Percentiles rank a stretch among this genome's conserved stretches.
Evolutionary conservation across 2,113 vertebrate species (phyloP).

Genomic region (Nibea coibor): DNA sequence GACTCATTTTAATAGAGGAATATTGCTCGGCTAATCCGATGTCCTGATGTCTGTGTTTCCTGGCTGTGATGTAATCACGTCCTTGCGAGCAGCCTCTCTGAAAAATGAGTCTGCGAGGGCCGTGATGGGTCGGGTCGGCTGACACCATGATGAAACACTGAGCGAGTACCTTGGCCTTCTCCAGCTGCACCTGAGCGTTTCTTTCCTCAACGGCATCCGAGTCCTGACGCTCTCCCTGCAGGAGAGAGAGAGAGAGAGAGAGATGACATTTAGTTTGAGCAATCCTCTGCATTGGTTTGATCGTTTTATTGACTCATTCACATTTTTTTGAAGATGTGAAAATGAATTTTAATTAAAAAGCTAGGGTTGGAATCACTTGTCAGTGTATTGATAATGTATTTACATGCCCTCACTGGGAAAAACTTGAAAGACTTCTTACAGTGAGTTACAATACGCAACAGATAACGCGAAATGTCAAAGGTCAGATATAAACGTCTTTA

Average conservation of each 20-base stretch:
- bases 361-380: too few relatives aligned
- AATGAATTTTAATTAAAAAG: background rate
- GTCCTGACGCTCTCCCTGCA: conserved; percentile 97
- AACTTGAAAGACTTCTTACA: background rate
- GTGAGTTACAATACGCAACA: background rate
- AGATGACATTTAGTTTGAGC: background rate
- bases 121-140: background rate
- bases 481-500: too few relatives aligned
- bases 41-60: conserved; percentile 52
- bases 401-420: too few relatives aligned
- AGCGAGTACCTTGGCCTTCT: conserved; percentile 93
- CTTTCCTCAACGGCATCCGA: conserved; percentile 93
- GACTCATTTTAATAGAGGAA: conserved; percentile 49
- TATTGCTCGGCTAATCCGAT: conserved; percentile 51
- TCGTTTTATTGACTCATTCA: background rate
- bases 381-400: background rate
- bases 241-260: conserved; percentile 14
- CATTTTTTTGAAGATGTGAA: background rate
- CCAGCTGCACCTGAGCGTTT: conserved; percentile 97
- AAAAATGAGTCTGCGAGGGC: conserved; percentile 16
- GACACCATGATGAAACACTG: conserved; percentile 25
- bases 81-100: conserved; percentile 49
- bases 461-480: background rate
- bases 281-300: background rate
- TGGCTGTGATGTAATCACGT: conserved; percentile 53